phyloP scores from a whole-genome alignment of 2,888 invertebrate species.

The Eupithecia subfuscata region DNA sequence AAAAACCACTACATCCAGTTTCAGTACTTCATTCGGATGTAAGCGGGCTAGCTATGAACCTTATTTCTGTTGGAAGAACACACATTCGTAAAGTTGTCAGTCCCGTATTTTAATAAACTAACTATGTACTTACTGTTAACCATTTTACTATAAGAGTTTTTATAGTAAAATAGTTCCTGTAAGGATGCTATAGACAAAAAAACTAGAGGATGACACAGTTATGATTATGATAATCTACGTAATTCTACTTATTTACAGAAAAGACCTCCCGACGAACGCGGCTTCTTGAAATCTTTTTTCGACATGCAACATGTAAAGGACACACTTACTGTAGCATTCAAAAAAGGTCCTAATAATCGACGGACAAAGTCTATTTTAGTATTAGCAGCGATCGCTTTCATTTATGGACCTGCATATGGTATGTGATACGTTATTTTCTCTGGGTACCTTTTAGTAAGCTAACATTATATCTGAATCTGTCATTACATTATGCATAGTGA shows the following conservation, averaged over 20 bases:
- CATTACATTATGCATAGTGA: not conserved
- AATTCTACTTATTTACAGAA: conserved; percentile 51
- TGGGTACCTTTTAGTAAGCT: not conserved
- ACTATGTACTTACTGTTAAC: too few relatives aligned
- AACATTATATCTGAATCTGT: not conserved
- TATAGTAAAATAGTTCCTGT: too few relatives aligned
- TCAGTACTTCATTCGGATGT: too few relatives aligned
- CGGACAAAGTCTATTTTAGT: conserved; percentile 72
- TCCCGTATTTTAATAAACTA: too few relatives aligned
- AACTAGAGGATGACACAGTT: too few relatives aligned
- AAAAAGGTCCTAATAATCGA: conserved; percentile 71
- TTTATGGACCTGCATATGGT: conserved; percentile 75
- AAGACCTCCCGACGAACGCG: conserved; percentile 51
- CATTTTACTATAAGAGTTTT: too few relatives aligned
- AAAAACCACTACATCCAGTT: too few relatives aligned
- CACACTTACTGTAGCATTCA: conserved; percentile 80
- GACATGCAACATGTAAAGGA: conserved; percentile 79
- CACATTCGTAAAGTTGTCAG: too few relatives aligned
- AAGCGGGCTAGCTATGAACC: too few relatives aligned
- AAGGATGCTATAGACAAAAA: too few relatives aligned
- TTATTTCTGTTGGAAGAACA: too few relatives aligned
- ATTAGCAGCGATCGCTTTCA: conserved; percentile 66
- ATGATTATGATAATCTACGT: too few relatives aligned
- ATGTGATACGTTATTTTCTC: conserved; percentile 47
- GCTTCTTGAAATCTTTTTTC: conserved; percentile 77